Evolutionary conservation across 2,113 vertebrate species (phyloP), one percentile per base, ranked within the genome.

Genomic region (Cinclus cinclus): DNA sequence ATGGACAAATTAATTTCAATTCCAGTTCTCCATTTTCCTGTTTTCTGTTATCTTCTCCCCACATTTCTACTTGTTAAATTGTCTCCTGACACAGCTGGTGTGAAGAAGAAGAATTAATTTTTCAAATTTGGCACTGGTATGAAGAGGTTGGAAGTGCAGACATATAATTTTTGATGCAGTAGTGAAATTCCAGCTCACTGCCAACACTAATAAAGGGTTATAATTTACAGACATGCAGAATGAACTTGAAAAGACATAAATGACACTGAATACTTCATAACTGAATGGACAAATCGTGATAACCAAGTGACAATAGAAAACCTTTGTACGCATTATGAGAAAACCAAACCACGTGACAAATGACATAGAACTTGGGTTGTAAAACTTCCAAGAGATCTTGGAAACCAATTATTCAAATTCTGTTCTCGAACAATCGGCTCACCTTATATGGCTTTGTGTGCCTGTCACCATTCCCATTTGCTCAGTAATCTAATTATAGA

Each of bases 211-310:
- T 70, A 84, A 93, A 87, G 35, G 56, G 80, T 81, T 91, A 55
- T 75, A 78, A 92, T 78, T 83, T 95, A 75, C 77, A 84, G 93
- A 84, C 69, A 81, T 22, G 39, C 47, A 58, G 39, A 95, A 95
- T 76, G 77, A 92, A 82, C 81, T 92, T 87, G 60, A 84, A 94
- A 92, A 89, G 69, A 74, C 35, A 67, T 69, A 76, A 94, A 77
- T 50, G 76, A 59, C 60, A 84, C 17, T 46, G 22, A 83, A 77
- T 52, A 60, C 15, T 74, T 83, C 78, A 69, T 65, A 82, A 83
- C 42, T 50, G 60, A 92, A 87, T 47, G 33, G 89, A 81, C 39
- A 87, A 87, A 78, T 75, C 8, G 6, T 17, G 69, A 80, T 67
- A 95, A 87, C 25, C 23, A 19, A 81, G 35, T 70, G 56, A 94